Conservation (phyloP, 2,888 invertebrate genomes). For the Gerris lacustris region DNA sequence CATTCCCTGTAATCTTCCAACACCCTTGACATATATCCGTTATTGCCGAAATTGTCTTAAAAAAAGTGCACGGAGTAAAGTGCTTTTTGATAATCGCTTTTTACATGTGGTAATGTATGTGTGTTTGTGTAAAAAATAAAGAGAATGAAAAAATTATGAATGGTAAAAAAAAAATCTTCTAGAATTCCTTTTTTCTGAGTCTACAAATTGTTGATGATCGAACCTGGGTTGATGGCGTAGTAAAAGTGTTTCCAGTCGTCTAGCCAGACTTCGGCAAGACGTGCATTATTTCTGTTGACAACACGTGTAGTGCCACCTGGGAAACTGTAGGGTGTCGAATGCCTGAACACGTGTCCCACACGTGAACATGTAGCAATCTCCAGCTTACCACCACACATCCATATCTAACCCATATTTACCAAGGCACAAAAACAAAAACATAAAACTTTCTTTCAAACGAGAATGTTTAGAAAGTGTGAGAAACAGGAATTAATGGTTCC, state of each 20-base stretch:
- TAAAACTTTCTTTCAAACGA: background rate
- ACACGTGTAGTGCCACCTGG: constrained; percentile 94
- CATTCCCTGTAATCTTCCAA: too few relatives aligned
- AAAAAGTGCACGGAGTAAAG: too few relatives aligned
- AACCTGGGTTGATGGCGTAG: constrained; percentile 97
- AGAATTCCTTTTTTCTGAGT: too few relatives aligned
- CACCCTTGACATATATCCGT: too few relatives aligned
- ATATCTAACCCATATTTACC: constrained; percentile 51
- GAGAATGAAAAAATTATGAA: too few relatives aligned
- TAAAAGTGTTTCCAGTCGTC: constrained; percentile 99
- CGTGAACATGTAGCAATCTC: constrained; percentile 90
- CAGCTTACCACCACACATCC: constrained; percentile 94
- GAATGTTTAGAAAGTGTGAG: background rate
- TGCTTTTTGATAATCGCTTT: too few relatives aligned
- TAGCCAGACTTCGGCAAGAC: constrained; percentile 97
- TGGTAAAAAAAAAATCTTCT: too few relatives aligned
- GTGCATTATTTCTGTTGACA: constrained; percentile 97
- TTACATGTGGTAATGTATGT: too few relatives aligned
- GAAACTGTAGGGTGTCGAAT: constrained; percentile 95
- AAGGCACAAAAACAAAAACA: constrained; percentile 12
- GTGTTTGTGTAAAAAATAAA: too few relatives aligned
- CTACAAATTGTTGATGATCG: constrained; percentile 23
- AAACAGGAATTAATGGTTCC: background rate
- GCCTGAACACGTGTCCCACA: constrained; percentile 94
- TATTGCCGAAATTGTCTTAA: too few relatives aligned